Base-by-base conservation (phyloP, 2,113 vertebrate species). In the Silurus meridionalis region DNA sequence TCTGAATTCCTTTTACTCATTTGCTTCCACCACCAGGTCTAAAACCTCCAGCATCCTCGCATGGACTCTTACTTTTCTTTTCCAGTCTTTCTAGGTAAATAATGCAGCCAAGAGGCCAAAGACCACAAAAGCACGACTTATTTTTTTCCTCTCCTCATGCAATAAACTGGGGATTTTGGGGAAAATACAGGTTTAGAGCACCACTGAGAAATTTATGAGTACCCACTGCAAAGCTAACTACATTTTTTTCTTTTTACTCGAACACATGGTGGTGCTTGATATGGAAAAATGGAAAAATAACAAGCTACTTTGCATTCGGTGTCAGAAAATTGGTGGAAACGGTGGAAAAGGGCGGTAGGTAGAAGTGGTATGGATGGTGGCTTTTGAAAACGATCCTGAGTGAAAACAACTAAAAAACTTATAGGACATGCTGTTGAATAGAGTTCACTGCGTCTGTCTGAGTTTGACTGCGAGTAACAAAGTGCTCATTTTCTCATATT, bases 171-270 rank as follows among this genome's bases (percentile, higher is more conserved):
- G 85, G 92, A 91, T 83, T 82, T 88, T 2, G 82, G 80, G 83
- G 82, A 88, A 87, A 53, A 85, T 84, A 82, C 82, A 87, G 80
- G 88, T 91, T 90, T 90, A 93, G 93, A 94, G 93, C 88, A 88
- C 92, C 91, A 85, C 91, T 95, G 93, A 94, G 92, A 94, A 90
- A 94, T 95, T 94, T 95, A 95, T 94, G 94, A 95, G 92, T 92
- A 93, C 92, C 93, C 84, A 90, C 89, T 87, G 91, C 91, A 92
- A 94, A 93, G 93, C 91, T 92, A 92, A 92, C 92, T 90, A 87
- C 87, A 93, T 95, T 87, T 95, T 87, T 95, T 95, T 79, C 63
- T 84, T 90, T 95, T 93, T 81, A 95, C 79, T 63, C 74, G 90
- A 92, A 90, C 23, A 82, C 85, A 90, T 87, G 60, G 88, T 14